Evolutionary conservation across 2,888 invertebrate genomes (phyloP).

Genomic region (Xylota segnis): DNA sequence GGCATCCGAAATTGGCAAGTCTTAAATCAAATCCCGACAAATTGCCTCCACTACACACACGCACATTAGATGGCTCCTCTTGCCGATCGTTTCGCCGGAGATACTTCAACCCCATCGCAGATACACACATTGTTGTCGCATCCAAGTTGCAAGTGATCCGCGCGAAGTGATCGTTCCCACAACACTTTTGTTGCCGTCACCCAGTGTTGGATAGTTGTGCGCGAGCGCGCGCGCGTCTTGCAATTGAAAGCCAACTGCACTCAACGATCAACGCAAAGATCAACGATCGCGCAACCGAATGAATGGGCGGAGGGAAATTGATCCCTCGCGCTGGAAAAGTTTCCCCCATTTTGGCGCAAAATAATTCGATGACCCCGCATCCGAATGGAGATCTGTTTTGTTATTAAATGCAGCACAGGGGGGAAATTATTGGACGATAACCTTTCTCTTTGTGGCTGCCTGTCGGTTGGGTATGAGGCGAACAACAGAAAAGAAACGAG

Average conservation of each 20-base stretch:
- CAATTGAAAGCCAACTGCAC: conserved; percentile 59
- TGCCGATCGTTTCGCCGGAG: not conserved
- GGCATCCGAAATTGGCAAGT: conserved; percentile 49
- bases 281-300: conserved; percentile 50
- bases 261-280: conserved; percentile 61
- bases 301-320: conserved; percentile 62
- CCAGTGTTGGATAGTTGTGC: not conserved
- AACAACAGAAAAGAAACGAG: not conserved
- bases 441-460: conserved; percentile 61
- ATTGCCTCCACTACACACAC: conserved; percentile 45
- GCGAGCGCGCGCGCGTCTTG: not conserved
- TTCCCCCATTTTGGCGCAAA: conserved; percentile 49
- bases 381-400: conserved; percentile 11
- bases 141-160: conserved; percentile 49
- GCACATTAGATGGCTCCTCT: conserved; percentile 14
- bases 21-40: conserved; percentile 56
- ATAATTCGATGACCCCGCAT: conserved; percentile 55
- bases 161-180: conserved; percentile 63
- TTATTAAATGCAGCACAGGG: conserved; percentile 33
- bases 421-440: conserved; percentile 60
- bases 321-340: conserved; percentile 51
- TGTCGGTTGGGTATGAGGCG: not conserved
- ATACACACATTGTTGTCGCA: conserved; percentile 3
- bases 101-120: conserved; percentile 3
- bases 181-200: conserved; percentile 56